Percentiles rank a stretch among this genome's conserved stretches.
Evolutionary conservation across 1,140 invertebrate genomes (phyloP).

Genomic region (Andrena cerasifolii): DNA sequence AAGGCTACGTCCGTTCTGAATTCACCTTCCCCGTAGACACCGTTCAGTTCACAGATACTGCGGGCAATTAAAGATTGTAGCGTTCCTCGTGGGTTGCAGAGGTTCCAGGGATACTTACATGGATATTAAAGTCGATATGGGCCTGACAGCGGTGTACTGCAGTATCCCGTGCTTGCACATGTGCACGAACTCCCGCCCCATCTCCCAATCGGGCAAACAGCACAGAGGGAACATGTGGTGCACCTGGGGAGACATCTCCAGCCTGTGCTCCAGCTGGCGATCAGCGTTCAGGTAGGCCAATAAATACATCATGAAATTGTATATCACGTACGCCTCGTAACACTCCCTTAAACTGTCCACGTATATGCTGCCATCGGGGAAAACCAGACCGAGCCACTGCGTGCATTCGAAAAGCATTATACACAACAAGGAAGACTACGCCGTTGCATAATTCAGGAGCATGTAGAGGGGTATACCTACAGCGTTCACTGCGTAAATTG

Average conservation of each 20-base stretch:
- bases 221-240: slow-evolving; percentile 93
- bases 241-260: slow-evolving; percentile 93
- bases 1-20: slow-evolving; percentile 93
- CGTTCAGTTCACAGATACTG: slow-evolving; percentile 92
- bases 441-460: neutral
- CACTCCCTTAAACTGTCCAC: slow-evolving; percentile 96
- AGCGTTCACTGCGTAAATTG: slow-evolving; percentile 97
- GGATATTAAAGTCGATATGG: slow-evolving; percentile 93
- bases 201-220: slow-evolving; percentile 92
- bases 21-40: slow-evolving; percentile 95
- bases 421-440: slow-evolving; percentile 27
- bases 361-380: slow-evolving; percentile 93
- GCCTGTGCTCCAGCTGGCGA: slow-evolving; percentile 89
- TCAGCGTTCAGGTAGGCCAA: slow-evolving; percentile 94
- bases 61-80: slow-evolving; percentile 75
- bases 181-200: slow-evolving; percentile 95
- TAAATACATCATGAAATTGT: slow-evolving; percentile 98
- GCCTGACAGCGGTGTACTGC: slow-evolving; percentile 95
- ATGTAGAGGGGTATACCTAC: slow-evolving; percentile 83
- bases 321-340: slow-evolving; percentile 98
- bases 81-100: neutral
- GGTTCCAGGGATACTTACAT: slow-evolving; percentile 92
- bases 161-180: slow-evolving; percentile 98
- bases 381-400: slow-evolving; percentile 92
- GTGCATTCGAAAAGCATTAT: slow-evolving; percentile 59